A percentile compares a stretch with the other conserved stretches of the same genome.
phyloP scores from a whole-genome alignment of 2,888 invertebrate genomes.

The Mesoligia furuncula region DNA sequence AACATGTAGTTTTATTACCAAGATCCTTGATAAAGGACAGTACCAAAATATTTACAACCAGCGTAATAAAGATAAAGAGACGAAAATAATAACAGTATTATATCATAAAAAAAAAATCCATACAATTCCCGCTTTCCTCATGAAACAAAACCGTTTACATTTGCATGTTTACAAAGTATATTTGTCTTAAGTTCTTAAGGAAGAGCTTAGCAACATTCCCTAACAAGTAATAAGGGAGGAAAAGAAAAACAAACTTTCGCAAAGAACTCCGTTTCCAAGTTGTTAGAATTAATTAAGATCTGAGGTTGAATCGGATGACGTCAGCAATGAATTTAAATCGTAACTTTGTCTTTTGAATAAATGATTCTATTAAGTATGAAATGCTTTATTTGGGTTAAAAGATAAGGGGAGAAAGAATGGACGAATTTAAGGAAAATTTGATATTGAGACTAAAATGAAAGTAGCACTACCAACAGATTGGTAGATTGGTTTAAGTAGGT shows the following conservation, averaged over 20 bases:
- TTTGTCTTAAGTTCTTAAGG: conserved; percentile 43
- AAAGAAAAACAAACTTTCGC: conserved; percentile 49
- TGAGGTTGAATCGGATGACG: conserved; percentile 41
- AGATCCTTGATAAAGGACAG: background rate
- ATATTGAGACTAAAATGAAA: background rate
- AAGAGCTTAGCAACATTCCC: conserved; percentile 31
- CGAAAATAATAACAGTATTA: conserved; percentile 23
- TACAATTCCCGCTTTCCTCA: background rate
- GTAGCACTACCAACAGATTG: background rate
- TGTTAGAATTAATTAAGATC: conserved; percentile 56
- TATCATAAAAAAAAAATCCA: background rate
- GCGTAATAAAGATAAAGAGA: conserved; percentile 22
- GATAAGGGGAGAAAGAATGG: background rate
- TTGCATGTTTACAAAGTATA: conserved; percentile 49
- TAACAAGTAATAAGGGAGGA: conserved; percentile 23
- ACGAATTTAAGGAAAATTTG: background rate
- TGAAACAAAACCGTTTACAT: conserved; percentile 46
- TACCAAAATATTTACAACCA: background rate
- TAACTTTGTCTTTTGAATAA: conserved; percentile 36
- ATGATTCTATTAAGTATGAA: background rate
- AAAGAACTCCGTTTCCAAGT: conserved; percentile 41
- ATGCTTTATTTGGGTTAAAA: background rate
- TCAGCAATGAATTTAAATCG: conserved; percentile 46
- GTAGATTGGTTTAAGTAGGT: background rate
- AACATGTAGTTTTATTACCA: background rate